Evolutionary conservation across 2,888 invertebrate genomes (phyloP).

Genomic region (Cataglyphis albicans): DNA sequence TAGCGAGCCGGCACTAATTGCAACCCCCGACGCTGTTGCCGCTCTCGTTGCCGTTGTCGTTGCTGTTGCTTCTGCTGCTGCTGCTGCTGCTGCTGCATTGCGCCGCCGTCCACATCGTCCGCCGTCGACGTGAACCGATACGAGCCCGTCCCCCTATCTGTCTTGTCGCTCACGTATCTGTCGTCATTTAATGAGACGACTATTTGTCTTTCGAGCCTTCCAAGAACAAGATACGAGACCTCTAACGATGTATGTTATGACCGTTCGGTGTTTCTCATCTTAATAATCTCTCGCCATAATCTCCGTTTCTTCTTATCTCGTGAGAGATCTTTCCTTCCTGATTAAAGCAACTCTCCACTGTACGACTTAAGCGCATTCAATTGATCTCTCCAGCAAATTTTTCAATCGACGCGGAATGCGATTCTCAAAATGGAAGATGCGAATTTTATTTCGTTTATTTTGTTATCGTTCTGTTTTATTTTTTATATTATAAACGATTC

Average conservation of each 20-base stretch:
- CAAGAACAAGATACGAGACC: slow-evolving; percentile 14
- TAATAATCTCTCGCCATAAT: background rate
- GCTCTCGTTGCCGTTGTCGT: slow-evolving; percentile 47
- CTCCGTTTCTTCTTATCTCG: background rate
- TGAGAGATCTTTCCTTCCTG: background rate
- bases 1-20: slow-evolving; percentile 76
- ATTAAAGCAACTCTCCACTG: background rate
- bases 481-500: slow-evolving; percentile 25
- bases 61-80: slow-evolving; percentile 48
- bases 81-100: slow-evolving; percentile 61
- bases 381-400: slow-evolving; percentile 21
- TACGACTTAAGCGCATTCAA: background rate
- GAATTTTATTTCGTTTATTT: slow-evolving; percentile 29
- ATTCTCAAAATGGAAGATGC: slow-evolving; percentile 20
- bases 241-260: slow-evolving; percentile 18
- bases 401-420: background rate
- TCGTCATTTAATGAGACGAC: slow-evolving; percentile 44
- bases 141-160: slow-evolving; percentile 27
- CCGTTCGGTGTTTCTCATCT: slow-evolving; percentile 15
- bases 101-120: slow-evolving; percentile 71
- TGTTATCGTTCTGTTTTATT: slow-evolving; percentile 11
- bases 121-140: slow-evolving; percentile 24
- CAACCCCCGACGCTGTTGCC: slow-evolving; percentile 64
- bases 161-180: slow-evolving; percentile 37
- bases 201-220: slow-evolving; percentile 37